These are phyloP conservation scores for Ophonus ardosiacus DNA, from an alignment of 2,888 invertebrate species.

Conservation along the genomic window DNA sequence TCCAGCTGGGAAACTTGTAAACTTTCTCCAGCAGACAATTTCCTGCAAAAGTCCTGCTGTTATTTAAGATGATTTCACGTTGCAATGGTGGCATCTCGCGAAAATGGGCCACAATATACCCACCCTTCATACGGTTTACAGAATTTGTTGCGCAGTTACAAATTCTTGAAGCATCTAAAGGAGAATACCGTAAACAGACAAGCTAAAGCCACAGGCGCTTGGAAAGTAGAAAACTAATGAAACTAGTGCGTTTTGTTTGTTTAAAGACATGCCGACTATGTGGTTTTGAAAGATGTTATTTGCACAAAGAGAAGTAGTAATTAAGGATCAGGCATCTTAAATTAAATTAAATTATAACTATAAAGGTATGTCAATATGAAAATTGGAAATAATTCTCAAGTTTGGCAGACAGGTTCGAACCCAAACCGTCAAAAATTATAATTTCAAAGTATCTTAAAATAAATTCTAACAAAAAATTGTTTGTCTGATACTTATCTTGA, in stretches of 20 bases:
- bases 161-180: conserved; percentile 15
- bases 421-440: not conserved
- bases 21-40: conserved; percentile 17
- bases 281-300: conserved; percentile 7
- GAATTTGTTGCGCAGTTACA: conserved; percentile 17
- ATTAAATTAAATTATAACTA: conserved; percentile 4
- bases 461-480: not conserved
- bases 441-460: no score
- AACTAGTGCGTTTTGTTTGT: conserved; percentile 11
- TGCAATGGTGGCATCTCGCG: conserved; percentile 5
- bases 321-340: not conserved
- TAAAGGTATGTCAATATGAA: no score
- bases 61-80: conserved; percentile 30
- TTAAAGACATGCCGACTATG: not conserved
- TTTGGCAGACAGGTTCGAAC: not conserved
- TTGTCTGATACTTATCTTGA: not conserved
- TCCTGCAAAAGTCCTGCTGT: conserved; percentile 26
- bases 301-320: not conserved
- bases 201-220: conserved; percentile 2
- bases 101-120: conserved; percentile 18
- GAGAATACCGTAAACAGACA: not conserved
- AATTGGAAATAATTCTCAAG: no score
- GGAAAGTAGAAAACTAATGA: not conserved
- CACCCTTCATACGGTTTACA: not conserved
- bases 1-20: conserved; percentile 21